phyloP scores from a whole-genome alignment of 2,113 vertebrate species.

The Rhynchomys soricoides region DNA sequence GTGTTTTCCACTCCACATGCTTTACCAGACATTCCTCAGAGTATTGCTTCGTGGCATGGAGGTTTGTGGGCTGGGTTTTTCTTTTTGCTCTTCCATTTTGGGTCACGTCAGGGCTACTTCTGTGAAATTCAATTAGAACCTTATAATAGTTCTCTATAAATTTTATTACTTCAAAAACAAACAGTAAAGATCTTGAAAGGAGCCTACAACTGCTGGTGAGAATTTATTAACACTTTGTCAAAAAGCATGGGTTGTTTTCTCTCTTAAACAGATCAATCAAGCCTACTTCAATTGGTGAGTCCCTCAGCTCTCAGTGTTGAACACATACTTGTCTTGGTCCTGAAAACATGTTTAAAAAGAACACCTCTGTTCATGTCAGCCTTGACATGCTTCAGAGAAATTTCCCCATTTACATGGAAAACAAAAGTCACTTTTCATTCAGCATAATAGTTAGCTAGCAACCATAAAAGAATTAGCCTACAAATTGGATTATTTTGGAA shows the following conservation, averaged over 20 bases:
- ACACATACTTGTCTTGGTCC: slow-evolving; percentile 69
- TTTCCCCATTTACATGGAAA: slow-evolving; percentile 30
- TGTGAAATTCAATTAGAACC: slow-evolving; percentile 90
- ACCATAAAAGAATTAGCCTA: slow-evolving; percentile 8
- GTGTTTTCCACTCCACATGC: slow-evolving; percentile 73
- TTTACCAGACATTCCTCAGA: slow-evolving; percentile 81
- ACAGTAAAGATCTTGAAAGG: slow-evolving; percentile 84
- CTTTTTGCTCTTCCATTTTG: slow-evolving; percentile 61
- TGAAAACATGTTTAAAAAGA: slow-evolving; percentile 53
- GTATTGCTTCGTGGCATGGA: slow-evolving; percentile 71
- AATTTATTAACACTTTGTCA: slow-evolving; percentile 88
- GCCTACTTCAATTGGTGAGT: slow-evolving; percentile 81
- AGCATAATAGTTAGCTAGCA: slow-evolving; percentile 49
- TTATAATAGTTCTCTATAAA: slow-evolving; percentile 84
- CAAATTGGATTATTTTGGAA: slow-evolving; percentile 43
- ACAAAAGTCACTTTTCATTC: slow-evolving; percentile 48
- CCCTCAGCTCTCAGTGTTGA: slow-evolving; percentile 65
- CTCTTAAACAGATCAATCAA: slow-evolving; percentile 85
- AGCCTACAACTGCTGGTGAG: slow-evolving; percentile 75
- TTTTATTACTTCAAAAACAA: slow-evolving; percentile 86
- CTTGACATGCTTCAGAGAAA: slow-evolving; percentile 63
- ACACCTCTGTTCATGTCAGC: slow-evolving; percentile 49
- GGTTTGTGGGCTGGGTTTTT: slow-evolving; percentile 2
- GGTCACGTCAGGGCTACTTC: slow-evolving; percentile 83
- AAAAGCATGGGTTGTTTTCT: slow-evolving; percentile 77